phyloP scores from a whole-genome alignment of 2,797 vertebrate species.

The Fringilla coelebs region DNA sequence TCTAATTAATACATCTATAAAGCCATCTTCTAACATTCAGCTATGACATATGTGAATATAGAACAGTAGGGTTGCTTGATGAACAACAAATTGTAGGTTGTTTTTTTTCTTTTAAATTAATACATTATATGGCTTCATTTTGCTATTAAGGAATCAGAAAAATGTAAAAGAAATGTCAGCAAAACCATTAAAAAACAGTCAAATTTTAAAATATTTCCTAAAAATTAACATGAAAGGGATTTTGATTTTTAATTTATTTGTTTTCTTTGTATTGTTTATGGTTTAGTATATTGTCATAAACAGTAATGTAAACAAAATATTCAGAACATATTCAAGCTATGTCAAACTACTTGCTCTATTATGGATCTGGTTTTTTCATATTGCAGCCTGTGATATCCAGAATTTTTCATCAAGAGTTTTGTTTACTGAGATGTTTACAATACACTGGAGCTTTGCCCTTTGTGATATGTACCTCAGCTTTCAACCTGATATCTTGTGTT shows the following conservation, averaged over 20 bases:
- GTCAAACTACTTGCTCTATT: not conserved
- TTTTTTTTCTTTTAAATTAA: not conserved
- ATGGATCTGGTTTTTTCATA: not conserved
- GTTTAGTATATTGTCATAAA: not conserved
- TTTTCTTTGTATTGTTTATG: not conserved
- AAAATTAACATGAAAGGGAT: not conserved
- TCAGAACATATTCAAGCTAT: not conserved
- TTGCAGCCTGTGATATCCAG: not conserved
- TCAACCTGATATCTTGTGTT: not conserved
- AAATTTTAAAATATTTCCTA: not conserved
- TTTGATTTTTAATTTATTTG: rapidly evolving
- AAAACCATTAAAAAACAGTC: not conserved
- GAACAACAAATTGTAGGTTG: not conserved
- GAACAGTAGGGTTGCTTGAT: not conserved
- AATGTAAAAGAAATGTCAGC: not conserved
- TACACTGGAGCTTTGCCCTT: not conserved
- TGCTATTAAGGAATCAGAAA: not conserved
- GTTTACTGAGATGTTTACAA: not conserved
- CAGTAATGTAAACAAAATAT: not conserved
- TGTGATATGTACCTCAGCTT: not conserved
- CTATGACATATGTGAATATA: not conserved
- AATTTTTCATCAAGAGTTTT: conserved; percentile 1
- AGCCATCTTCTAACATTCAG: not conserved
- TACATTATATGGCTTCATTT: not conserved
- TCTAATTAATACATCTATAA: not conserved